phyloP scores from a whole-genome alignment of 2,113 vertebrate genomes.

The Protobothrops mucrosquamatus region DNA sequence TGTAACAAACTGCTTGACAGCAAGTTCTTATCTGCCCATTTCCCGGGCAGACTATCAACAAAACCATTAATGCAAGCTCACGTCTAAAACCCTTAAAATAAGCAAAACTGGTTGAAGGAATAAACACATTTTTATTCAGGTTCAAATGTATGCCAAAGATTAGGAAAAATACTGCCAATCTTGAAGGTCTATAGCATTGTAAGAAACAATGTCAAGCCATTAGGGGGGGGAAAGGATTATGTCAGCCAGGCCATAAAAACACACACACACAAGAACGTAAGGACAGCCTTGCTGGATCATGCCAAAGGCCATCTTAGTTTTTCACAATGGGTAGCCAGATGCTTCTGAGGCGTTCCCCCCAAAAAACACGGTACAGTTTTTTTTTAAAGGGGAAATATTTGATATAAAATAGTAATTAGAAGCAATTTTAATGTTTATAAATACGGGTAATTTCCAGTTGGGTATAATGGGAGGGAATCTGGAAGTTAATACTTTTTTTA shows the following conservation, averaged over 20 bases:
- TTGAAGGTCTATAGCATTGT: not conserved
- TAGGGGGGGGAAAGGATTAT: not conserved
- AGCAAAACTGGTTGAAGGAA: not conserved
- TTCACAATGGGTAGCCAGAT: not conserved
- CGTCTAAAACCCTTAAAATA: not conserved
- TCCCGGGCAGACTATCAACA: conserved; percentile 4
- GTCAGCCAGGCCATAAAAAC: not conserved
- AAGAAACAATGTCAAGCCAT: not conserved
- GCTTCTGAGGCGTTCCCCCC: not conserved
- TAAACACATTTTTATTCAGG: not conserved
- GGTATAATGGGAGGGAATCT: not conserved
- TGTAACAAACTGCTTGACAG: conserved; percentile 29
- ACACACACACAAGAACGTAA: not conserved
- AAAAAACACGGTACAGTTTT: not conserved
- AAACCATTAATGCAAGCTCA: not conserved
- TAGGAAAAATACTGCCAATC: not conserved
- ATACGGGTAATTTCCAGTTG: not conserved
- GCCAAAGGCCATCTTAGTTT: not conserved
- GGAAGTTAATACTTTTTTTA: not conserved
- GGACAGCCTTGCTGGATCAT: not conserved
- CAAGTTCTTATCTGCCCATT: conserved; percentile 5
- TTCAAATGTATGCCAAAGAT: not conserved
- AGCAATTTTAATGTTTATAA: not conserved
- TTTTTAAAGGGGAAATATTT: not conserved
- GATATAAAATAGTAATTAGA: not conserved